These are phyloP conservation scores for Pseudomugil tenellus DNA, from an alignment of 2,797 vertebrate species.

Conservation along the genomic window DNA sequence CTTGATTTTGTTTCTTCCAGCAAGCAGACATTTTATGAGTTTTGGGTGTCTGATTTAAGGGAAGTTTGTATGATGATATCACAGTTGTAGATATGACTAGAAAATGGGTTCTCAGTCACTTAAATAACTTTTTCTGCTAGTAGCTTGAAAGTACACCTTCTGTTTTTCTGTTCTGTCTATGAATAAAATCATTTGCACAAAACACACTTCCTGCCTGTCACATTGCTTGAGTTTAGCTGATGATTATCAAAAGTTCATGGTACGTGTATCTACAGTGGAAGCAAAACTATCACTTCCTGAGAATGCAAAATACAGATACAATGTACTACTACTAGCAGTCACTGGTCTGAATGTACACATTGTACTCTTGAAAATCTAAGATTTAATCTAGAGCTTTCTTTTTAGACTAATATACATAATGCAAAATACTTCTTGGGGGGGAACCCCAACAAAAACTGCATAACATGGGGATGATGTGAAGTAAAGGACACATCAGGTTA, in stretches of 20 bases:
- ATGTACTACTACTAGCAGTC: not conserved
- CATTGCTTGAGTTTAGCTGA: constrained; percentile 6
- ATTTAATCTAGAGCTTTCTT: not conserved
- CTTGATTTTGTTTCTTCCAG: not conserved
- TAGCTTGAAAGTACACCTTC: constrained; percentile 8
- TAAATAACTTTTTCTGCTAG: not conserved
- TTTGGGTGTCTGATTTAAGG: constrained; percentile 17
- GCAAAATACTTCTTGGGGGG: not conserved
- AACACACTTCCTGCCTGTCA: constrained; percentile 12
- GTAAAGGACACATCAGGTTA: not conserved
- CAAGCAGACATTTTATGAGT: constrained; percentile 8
- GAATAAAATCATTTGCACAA: constrained; percentile 74
- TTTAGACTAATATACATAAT: not conserved
- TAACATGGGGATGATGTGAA: not conserved
- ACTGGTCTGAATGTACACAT: not conserved
- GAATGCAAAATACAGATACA: not conserved
- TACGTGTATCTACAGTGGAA: not conserved
- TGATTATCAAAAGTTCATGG: not conserved
- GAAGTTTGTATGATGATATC: constrained; percentile 49
- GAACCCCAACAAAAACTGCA: not conserved
- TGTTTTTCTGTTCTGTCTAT: constrained; percentile 53
- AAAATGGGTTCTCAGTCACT: constrained; percentile 12
- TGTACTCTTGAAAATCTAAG: not conserved
- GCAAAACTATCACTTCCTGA: not conserved
- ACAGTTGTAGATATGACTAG: constrained; percentile 19